Evolutionary conservation across 2,797 vertebrate species (phyloP).

Genomic region (Eulemur rubriventer): DNA sequence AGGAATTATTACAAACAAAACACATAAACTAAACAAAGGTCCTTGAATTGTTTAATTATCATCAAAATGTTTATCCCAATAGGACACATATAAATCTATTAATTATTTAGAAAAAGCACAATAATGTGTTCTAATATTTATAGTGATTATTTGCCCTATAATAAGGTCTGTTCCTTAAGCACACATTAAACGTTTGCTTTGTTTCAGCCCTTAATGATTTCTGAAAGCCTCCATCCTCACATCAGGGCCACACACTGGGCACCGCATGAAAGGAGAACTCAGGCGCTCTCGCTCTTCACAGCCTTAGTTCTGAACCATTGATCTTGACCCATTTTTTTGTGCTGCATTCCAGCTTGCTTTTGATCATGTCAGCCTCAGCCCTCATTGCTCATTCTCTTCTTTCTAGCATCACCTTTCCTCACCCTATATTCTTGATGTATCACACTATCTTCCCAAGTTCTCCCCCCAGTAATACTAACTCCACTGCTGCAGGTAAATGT

Average conservation of each 20-base stretch:
- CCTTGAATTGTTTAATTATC: background rate
- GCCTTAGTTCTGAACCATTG: constrained; percentile 52
- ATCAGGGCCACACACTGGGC: constrained; percentile 23
- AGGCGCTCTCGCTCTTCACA: constrained; percentile 56
- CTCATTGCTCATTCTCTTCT: constrained; percentile 52
- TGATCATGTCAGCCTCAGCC: constrained; percentile 54
- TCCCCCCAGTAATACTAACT: background rate
- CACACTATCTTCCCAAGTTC: background rate
- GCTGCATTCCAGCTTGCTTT: constrained; percentile 22
- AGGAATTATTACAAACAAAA: background rate
- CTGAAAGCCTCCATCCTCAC: constrained; percentile 19
- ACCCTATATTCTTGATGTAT: constrained; percentile 58
- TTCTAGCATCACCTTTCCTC: constrained; percentile 44
- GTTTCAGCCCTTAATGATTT: background rate
- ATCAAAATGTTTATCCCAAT: background rate
- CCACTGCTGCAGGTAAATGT: background rate
- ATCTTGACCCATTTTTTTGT: constrained; percentile 62
- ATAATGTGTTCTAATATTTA: background rate
- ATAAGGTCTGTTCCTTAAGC: background rate
- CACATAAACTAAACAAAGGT: background rate
- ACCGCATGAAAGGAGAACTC: constrained; percentile 46
- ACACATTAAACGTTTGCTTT: background rate
- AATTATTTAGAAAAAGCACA: constrained; percentile 33
- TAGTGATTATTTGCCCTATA: background rate
- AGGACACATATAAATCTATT: background rate